phyloP scores from a whole-genome alignment of 1,140 invertebrate species.

The Nylanderia fulva region DNA sequence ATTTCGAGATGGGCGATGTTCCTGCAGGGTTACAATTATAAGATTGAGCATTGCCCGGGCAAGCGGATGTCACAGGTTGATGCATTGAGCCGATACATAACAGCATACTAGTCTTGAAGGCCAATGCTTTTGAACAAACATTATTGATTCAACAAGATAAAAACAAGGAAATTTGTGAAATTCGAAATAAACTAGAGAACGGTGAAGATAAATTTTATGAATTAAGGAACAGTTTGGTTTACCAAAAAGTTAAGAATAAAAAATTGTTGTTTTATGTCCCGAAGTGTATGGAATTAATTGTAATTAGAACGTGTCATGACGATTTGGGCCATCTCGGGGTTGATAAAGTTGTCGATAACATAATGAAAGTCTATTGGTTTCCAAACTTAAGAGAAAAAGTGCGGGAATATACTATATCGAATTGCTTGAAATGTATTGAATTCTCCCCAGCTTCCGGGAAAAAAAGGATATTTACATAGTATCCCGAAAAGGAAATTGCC shows the following conservation, averaged over 20 bases:
- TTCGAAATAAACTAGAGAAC: neutral
- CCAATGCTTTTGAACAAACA: neutral
- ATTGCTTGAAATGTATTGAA: neutral
- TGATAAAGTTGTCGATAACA: neutral
- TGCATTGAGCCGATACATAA: constrained; percentile 61
- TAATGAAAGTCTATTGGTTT: no score
- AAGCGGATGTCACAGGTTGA: constrained; percentile 44
- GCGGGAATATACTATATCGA: no score
- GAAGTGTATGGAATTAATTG: neutral
- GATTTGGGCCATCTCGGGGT: neutral
- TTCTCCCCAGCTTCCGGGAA: constrained; percentile 72
- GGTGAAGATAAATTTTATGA: neutral
- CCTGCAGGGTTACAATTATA: constrained; percentile 11
- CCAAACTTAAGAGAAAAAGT: no score
- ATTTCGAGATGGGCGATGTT: constrained; percentile 31
- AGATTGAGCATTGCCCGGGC: neutral
- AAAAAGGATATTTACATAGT: constrained; percentile 46
- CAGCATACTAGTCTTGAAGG: neutral
- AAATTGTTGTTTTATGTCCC: neutral
- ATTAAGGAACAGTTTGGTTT: neutral
- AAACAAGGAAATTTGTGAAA: neutral
- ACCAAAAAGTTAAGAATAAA: neutral
- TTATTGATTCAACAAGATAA: neutral
- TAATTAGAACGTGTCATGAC: neutral
- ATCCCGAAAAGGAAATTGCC: neutral